phyloP scores from a whole-genome alignment of 2,888 invertebrate species.

The Hypomecis punctinalis region DNA sequence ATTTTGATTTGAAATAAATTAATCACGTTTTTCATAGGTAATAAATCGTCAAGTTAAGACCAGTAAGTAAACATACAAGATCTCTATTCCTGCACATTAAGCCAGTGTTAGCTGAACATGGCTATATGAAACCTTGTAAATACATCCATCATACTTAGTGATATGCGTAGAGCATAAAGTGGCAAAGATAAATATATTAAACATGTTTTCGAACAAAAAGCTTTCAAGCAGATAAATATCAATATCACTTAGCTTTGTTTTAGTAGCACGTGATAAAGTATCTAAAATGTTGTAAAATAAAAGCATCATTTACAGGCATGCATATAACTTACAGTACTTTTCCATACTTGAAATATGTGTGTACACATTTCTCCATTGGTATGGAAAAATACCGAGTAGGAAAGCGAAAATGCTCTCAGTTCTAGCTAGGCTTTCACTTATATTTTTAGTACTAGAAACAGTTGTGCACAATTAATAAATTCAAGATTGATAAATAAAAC shows the following conservation, averaged over 20 bases:
- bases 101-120: background rate
- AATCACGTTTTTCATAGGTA: too few species aligned
- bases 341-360: background rate
- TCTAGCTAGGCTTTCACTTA: slow-evolving; percentile 1
- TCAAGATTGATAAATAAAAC: background rate
- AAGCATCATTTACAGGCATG: slow-evolving; percentile 6
- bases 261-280: slow-evolving; percentile 39
- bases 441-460: slow-evolving; percentile 9
- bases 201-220: slow-evolving; percentile 46
- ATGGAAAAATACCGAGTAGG: background rate
- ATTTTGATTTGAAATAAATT: too few species aligned
- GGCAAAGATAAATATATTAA: slow-evolving; percentile 34
- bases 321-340: too few species aligned
- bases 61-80: too few species aligned
- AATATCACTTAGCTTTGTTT: slow-evolving; percentile 39
- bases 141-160: background rate
- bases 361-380: background rate
- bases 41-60: too few species aligned
- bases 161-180: slow-evolving; percentile 16
- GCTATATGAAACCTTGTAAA: background rate
- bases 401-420: too few species aligned
- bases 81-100: too few species aligned
- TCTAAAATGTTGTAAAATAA: slow-evolving; percentile 36
- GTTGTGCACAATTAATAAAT: slow-evolving; percentile 1
- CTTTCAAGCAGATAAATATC: slow-evolving; percentile 43